These are phyloP conservation scores for Orthonychiurus folsomi DNA, from an alignment of 2,888 invertebrate species.

Conservation along the genomic window DNA sequence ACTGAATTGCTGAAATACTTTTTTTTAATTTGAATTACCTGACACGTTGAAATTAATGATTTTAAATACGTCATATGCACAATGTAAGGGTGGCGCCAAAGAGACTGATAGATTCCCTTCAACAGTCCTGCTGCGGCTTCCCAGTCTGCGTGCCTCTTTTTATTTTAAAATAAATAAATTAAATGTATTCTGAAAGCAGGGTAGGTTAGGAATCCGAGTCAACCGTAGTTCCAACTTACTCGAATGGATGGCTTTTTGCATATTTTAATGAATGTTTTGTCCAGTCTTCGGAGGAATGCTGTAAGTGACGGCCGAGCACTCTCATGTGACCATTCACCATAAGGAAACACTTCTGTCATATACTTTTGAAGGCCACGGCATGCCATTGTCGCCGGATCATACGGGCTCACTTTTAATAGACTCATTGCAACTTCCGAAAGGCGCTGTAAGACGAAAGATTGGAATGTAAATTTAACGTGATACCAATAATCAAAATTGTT, in stretches of 20 bases:
- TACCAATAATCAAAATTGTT: background rate
- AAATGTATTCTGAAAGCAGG: background rate
- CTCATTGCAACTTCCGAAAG: constrained; percentile 95
- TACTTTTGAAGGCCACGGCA: constrained; percentile 86
- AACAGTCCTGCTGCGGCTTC: constrained; percentile 88
- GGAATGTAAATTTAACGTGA: background rate
- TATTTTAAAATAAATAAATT: constrained; percentile 9
- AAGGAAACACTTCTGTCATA: constrained; percentile 84
- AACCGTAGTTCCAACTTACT: constrained; percentile 46
- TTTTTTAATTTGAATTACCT: constrained; percentile 51
- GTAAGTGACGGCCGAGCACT: constrained; percentile 82
- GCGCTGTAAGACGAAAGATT: constrained; percentile 63
- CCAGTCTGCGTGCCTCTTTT: constrained; percentile 89
- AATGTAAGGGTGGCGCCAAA: constrained; percentile 86
- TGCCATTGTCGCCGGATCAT: constrained; percentile 94
- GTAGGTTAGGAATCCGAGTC: background rate
- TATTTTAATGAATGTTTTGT: constrained; percentile 94
- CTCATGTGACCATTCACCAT: constrained; percentile 93
- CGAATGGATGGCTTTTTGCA: constrained; percentile 89
- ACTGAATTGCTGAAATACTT: background rate
- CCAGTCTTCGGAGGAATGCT: constrained; percentile 80
- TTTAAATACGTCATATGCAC: constrained; percentile 90
- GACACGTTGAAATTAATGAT: constrained; percentile 71
- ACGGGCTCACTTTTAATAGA: constrained; percentile 91
- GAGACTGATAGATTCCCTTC: constrained; percentile 89